Evolutionary conservation across 2,888 invertebrate species (phyloP).

Genomic region (Morinoia aosen): DNA sequence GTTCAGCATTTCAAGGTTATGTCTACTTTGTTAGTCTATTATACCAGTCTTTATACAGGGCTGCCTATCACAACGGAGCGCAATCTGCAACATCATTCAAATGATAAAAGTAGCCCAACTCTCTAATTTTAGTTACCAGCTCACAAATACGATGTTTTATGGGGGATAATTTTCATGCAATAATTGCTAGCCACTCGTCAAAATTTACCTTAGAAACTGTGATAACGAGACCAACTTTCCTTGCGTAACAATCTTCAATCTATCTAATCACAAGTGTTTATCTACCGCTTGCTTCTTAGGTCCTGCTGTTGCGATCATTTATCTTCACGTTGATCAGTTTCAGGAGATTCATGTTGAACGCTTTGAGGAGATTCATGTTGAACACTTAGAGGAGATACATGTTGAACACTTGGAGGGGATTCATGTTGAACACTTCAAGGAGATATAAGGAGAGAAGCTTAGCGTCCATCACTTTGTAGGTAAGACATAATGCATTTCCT

Average conservation of each 20-base stretch:
- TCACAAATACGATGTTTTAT: neutral
- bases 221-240: neutral
- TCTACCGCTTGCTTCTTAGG: neutral
- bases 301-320: neutral
- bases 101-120: neutral
- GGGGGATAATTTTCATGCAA: neutral
- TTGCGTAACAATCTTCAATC: neutral
- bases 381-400: too few relatives aligned
- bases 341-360: too few relatives aligned
- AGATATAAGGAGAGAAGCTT: neutral
- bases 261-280: neutral
- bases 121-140: neutral
- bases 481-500: neutral
- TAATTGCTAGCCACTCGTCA: neutral
- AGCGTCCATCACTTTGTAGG: neutral
- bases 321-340: neutral
- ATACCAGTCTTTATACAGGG: neutral
- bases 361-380: too few relatives aligned
- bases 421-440: neutral
- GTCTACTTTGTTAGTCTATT: neutral
- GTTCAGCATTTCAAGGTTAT: neutral
- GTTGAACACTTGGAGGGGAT: too few relatives aligned
- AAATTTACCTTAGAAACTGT: neutral
- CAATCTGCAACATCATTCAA: neutral
- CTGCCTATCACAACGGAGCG: neutral